Evolutionary conservation across 2,797 vertebrate species (phyloP), one percentile per base, ranked within the genome.

Genomic region (Antennarius maculatus): DNA sequence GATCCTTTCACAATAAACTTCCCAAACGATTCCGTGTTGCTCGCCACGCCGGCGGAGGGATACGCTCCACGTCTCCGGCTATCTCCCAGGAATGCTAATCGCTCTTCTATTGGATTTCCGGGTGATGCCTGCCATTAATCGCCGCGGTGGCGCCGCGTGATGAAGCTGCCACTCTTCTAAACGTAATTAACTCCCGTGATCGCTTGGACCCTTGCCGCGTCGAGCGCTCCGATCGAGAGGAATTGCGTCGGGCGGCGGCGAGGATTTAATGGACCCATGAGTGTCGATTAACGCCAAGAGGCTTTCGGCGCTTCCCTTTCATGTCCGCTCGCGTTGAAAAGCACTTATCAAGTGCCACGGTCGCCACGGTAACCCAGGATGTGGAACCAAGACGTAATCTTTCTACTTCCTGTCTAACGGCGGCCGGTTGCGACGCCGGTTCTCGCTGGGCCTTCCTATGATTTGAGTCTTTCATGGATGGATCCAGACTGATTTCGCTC

Each of bases 161-260:
- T 86, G 86, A 84, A 89, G 81, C 69, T 23, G 69, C 69, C 11
- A 46, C 83, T 89, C 86, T 83, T 88, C 80, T 85, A 83, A 86
- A 88, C 72, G 69, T 90, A 89, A 91, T 91, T 88, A 91, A 89
- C 86, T 91, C 84, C 84, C 81, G 77, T 84, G 83, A 87, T 86
- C 79, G 69, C 82, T 87, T 84, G 88, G 88, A 86, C 80, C 80
- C 78, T 79, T 71, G 1, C 74, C 29, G 85, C 80, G 82, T 72
- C 66, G 80, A 87, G 85, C 84, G 81, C 75, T 80, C 74, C 54
- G 87, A 87, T 88, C 61, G 81, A 86, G 85, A 85, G 83, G 80
- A 88, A 85, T 85, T 77, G 82, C 80, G 77, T 69, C 54, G 14
- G 80, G 63, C 80, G 64, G 61, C 55, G 54, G 79, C 72, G 16